phyloP scores from a whole-genome alignment of 2,113 vertebrate species.

The Labeo rohita region DNA sequence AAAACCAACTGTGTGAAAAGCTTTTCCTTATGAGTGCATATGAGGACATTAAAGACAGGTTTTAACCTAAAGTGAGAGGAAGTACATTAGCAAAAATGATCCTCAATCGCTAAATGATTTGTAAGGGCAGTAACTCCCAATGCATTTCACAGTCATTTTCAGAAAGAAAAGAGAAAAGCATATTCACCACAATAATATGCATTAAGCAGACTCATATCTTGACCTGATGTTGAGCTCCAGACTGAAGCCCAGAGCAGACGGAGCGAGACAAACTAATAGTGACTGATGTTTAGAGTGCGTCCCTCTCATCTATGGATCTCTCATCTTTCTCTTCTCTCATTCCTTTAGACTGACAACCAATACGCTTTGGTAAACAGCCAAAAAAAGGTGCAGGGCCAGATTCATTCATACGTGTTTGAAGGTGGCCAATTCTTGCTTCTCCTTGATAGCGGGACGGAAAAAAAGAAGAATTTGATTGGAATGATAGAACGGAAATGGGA shows the following conservation, averaged over 20 bases:
- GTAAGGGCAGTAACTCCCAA: not conserved
- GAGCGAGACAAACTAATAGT: constrained; percentile 29
- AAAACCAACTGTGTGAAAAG: not conserved
- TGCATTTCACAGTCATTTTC: not conserved
- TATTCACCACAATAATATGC: constrained; percentile 11
- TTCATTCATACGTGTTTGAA: constrained; percentile 48
- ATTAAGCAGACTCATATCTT: not conserved
- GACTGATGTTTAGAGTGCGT: constrained; percentile 29
- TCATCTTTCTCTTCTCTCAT: constrained; percentile 40
- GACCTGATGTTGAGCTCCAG: not conserved
- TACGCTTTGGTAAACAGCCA: constrained; percentile 37
- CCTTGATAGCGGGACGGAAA: constrained; percentile 27
- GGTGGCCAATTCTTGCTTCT: constrained; percentile 33
- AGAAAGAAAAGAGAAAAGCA: not conserved
- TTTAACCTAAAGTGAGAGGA: not conserved
- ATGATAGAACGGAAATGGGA: constrained; percentile 32
- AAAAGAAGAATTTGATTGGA: constrained; percentile 39
- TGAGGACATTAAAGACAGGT: not conserved
- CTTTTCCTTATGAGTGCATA: not conserved
- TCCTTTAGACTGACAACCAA: constrained; percentile 41
- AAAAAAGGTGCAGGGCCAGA: not conserved
- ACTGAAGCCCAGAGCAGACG: not conserved
- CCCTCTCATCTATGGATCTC: constrained; percentile 39
- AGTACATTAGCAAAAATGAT: not conserved
- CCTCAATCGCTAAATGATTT: not conserved